Evolutionary conservation across 2,797 vertebrate genomes (phyloP).

Genomic region (Ibycter americanus): DNA sequence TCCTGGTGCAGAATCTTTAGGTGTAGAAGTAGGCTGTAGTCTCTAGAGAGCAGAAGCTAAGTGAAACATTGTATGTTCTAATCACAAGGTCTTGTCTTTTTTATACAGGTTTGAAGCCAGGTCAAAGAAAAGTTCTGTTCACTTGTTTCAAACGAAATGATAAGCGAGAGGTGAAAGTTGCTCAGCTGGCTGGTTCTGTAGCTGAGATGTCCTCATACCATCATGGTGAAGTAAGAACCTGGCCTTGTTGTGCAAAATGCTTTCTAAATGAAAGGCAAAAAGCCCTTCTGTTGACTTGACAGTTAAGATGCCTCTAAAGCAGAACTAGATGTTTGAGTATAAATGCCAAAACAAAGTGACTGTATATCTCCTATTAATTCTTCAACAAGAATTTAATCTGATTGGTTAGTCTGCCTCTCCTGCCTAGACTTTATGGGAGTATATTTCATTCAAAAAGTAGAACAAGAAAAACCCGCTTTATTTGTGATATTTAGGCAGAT

Average conservation of each 20-base stretch:
- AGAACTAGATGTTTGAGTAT: background rate
- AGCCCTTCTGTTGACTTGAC: background rate
- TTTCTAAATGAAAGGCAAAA: background rate
- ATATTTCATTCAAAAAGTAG: background rate
- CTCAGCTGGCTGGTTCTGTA: constrained; percentile 97
- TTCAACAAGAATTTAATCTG: background rate
- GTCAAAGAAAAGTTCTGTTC: constrained; percentile 96
- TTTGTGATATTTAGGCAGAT: background rate
- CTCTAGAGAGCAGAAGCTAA: background rate
- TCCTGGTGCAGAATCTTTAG: background rate
- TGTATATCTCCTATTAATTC: background rate
- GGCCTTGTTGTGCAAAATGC: background rate
- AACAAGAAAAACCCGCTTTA: background rate
- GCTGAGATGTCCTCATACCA: constrained; percentile 99
- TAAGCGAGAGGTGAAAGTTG: constrained; percentile 97
- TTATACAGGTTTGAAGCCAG: constrained; percentile 91
- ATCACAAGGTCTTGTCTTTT: background rate
- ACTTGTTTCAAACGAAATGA: constrained; percentile 96
- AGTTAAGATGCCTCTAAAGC: background rate
- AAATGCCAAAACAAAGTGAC: background rate
- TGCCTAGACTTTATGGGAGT: background rate
- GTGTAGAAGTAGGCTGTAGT: background rate
- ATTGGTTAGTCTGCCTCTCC: background rate
- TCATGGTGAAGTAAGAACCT: constrained; percentile 90
- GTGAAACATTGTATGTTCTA: background rate